Base-by-base conservation (phyloP, 2,113 vertebrate genomes). In the Cephalopterus ornatus region DNA sequence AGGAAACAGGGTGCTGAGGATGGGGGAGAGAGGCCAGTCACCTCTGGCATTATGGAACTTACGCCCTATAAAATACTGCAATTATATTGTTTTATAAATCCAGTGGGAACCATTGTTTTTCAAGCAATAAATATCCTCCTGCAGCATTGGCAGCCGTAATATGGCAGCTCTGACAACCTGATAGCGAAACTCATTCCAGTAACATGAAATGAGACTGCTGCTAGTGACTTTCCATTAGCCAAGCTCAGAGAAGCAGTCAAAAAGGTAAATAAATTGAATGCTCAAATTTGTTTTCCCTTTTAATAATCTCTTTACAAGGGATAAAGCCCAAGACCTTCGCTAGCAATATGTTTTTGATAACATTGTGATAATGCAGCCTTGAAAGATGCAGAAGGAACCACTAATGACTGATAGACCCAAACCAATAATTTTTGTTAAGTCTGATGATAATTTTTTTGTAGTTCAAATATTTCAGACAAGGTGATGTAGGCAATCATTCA, bases 91-190 rank as follows among this genome's bases (percentile, higher is more conserved):
- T 93, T 84, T 72, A 73, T 68, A 78, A 97, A 79, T 94, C 96
- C 91, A 76, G 70, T 58, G 93, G 95, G 92, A 95, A 35, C 56
- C 2, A 8, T 89, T 96, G 88, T 70, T 92, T 93, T 92, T 61
- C 73, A 65, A 62, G 76, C 66, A 95, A 93, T 97, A 96, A 96
- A 97, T 94, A 93, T 92, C 76, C 66, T 92, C 80, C 92, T 84
- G 86, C 85, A 75, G 86, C 0, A n/a, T 42, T 93, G 95, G 92
- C 91, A 96, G 91, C 83, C 0, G 0, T 89, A 92, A 85, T 75
- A 84, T 65, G 82, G 95, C 93, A 89, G 85, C 65, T 84, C 76
- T 94, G 95, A 85, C 88, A 93, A 81, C 47, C 37, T 15, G 23
- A 78, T 72, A 92, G 93, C 46, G 77, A 91, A 95, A 94, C 41